Base-by-base conservation (phyloP, 2,797 vertebrate species). In the Leuciscus waleckii region DNA sequence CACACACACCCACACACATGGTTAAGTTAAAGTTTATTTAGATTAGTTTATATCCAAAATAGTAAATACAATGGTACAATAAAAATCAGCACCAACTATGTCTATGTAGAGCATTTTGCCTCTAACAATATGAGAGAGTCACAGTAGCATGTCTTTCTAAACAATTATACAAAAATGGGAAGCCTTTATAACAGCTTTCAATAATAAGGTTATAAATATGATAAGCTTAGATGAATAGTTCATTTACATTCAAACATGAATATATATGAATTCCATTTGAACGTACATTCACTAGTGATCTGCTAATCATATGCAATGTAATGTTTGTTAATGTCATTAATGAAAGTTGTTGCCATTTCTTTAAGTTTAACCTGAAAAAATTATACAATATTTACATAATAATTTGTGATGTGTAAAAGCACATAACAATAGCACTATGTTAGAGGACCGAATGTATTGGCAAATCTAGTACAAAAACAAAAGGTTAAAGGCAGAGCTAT, bases 331-430 rank as follows among this genome's bases (percentile, higher is more conserved):
- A 67, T 32, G 61, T 46, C 61, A 79, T 65, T 39, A 77, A 77
- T n/a, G 43, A 51, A 76, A 56, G 51, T 49, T 46, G 1, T 32
- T 10, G 29, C 16, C 7, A 1, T 43, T 8, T 26, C 5, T 74
- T 26, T 19, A 74, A 19, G 7, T 26, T 17, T 43, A 43, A 63
- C 7, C 3, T 5, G 46, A 49, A 46, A 14, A 4, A 68, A 37
- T 11, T 19, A 39, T 70, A 81, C 79, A 56, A 17, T 56, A 81
- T 70, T 81, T 70, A 81, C 67, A 81, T 81, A 4, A 54, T 37
- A 67, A 46, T 16, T 29, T 80, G 23, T 58, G 11, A 63, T 63
- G 4, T 46, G 8, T 37, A 39, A 32, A 75, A 61, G 32, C 3
- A 39, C 13, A 56, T 7, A 32, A 37, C 37, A 61, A 29, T 35